Evolutionary conservation across 2,888 invertebrate genomes (phyloP), one percentile per base, ranked within the genome.

Genomic region (Erebia epiphron): DNA sequence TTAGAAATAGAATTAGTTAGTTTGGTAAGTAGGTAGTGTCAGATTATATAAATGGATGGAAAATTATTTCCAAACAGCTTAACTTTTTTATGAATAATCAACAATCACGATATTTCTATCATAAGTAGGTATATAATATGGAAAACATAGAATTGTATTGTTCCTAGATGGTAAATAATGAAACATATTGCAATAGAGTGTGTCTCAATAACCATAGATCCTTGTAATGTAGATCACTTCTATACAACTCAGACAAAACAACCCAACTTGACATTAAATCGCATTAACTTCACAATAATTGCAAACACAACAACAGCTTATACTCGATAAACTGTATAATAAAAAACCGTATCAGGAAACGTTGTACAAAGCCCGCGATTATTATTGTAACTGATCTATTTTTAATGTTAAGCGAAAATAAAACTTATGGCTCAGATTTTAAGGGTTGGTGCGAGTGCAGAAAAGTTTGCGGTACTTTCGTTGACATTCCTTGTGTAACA

Each of bases 391-490:
- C 41, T 54, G 63, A 68, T 54, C 18, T 21, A 63, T 61, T 49
- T 43, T 56, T n/a, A 4, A 18, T 5, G 58, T 61, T n/a, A 26
- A 11, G 35, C 41, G 18, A 73, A 69, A 69, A 68, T 56, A n/a
- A 11, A 58, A 58, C 56, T 63, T 74, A 71, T 49, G 7, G 14
- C 16, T 16, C 7, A 52, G 9, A 50, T 18, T 54, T 18, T 69
- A 73, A 66, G 67, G 41, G 43, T 72, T 60, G 21, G 56, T 35
- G 1, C 1, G 18, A 35, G 16, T 43, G 67, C 70, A 71, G 60
- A 66, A 73, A 9, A 18, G 54, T 77, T 84, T 84, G 83, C 86
- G 79, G 85, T 88, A 84, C 86, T 87, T 85, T 87, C 82, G 81
- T 81, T 83, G 83, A 84, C 84, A 84, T 83, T 84, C 82, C 80